Evolutionary conservation across 2,113 vertebrate species (phyloP).

Genomic region (Megaceryle maxima): DNA sequence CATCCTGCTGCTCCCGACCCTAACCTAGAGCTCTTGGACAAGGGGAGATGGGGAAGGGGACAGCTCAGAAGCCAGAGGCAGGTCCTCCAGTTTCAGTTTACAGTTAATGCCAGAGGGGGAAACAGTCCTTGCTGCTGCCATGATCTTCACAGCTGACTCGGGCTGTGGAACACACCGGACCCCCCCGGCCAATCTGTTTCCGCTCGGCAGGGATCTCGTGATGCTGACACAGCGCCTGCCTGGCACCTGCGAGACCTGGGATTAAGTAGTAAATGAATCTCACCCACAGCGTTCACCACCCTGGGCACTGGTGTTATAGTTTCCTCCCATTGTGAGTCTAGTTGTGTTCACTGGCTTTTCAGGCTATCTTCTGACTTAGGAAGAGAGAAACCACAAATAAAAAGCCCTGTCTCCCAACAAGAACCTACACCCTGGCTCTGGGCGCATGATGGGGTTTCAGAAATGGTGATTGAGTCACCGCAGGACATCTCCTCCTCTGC

Average conservation of each 20-base stretch:
- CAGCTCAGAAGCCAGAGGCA: not conserved
- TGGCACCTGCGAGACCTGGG: not conserved
- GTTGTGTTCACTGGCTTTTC: not conserved
- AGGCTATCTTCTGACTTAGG: not conserved
- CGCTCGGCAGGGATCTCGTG: not conserved
- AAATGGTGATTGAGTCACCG: rapidly evolving
- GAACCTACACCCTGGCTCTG: not conserved
- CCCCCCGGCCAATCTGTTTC: not conserved
- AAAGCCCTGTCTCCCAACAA: not conserved
- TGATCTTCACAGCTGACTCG: not conserved
- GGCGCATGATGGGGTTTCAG: rapidly evolving
- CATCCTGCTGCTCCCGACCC: not conserved
- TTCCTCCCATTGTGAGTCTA: not conserved
- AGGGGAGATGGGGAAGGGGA: not conserved
- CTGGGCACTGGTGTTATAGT: not conserved
- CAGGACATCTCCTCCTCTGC: not conserved
- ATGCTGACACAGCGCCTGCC: not conserved
- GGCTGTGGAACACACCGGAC: not conserved
- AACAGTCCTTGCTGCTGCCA: not conserved
- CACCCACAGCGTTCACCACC: not conserved
- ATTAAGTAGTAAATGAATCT: not conserved
- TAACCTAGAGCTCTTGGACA: not conserved
- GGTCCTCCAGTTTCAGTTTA: not conserved
- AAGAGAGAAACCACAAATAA: not conserved
- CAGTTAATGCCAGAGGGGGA: not conserved